Evolutionary conservation across 1,140 invertebrate species (phyloP).

Genomic region (Anadara kagoshimensis): DNA sequence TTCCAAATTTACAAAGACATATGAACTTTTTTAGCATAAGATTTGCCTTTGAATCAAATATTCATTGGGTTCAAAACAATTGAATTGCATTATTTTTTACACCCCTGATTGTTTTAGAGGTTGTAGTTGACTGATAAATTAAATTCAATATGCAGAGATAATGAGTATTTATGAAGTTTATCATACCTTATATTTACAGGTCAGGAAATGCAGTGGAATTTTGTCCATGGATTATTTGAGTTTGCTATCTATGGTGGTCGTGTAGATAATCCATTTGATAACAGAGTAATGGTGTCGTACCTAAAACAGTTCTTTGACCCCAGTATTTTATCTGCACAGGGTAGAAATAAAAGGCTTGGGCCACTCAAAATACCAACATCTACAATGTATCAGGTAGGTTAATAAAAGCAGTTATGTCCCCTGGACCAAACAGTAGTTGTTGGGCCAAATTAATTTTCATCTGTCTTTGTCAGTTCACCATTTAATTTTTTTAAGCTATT

Average conservation of each 20-base stretch:
- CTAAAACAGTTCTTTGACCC: conserved; percentile 83
- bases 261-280: conserved; percentile 88
- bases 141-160: background rate
- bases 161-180: background rate
- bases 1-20: no score
- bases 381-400: conserved; percentile 74
- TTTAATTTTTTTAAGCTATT: background rate
- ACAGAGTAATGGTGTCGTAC: conserved; percentile 83
- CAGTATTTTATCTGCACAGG: conserved; percentile 75
- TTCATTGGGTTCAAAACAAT: no score
- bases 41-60: no score
- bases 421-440: no score
- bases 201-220: conserved; percentile 81
- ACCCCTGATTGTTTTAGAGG: no score
- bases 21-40: no score
- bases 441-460: no score
- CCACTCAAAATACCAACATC: conserved; percentile 70
- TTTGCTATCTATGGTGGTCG: conserved; percentile 91
- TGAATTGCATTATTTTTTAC: no score
- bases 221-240: conserved; percentile 86
- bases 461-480: no score
- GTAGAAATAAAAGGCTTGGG: conserved; percentile 75
- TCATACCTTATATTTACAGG: conserved; percentile 40
- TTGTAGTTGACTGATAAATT: background rate
- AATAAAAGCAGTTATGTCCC: background rate